A percentile compares a stretch with the other conserved stretches of the same genome.
phyloP scores from a whole-genome alignment of 1,140 invertebrate genomes.

The Procambarus virginalis region DNA sequence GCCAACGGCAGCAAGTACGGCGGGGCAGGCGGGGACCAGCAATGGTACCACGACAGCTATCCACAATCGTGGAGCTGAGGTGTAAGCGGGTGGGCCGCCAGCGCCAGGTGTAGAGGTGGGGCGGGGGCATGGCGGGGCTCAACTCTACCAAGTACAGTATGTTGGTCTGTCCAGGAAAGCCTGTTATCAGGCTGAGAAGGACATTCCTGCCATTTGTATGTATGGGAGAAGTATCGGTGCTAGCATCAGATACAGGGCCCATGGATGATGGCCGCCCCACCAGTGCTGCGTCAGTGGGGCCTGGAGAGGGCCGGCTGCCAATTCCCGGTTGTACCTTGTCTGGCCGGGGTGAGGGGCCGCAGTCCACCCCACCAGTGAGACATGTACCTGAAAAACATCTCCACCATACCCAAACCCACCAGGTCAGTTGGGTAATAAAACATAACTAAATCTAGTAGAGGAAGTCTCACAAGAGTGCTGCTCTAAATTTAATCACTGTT shows the following conservation, averaged over 20 bases:
- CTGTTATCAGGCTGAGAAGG: constrained; percentile 35
- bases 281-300: constrained; percentile 62
- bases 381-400: constrained; percentile 70
- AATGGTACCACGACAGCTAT: constrained; percentile 86
- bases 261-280: constrained; percentile 62
- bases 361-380: constrained; percentile 68
- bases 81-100: constrained; percentile 64
- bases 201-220: constrained; percentile 61
- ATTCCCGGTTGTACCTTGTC: constrained; percentile 34
- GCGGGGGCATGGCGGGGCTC: constrained; percentile 59
- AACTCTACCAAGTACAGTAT: constrained; percentile 53
- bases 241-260: constrained; percentile 60
- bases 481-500: constrained; percentile 64
- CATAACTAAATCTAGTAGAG: constrained; percentile 66
- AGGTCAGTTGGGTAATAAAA: constrained; percentile 67
- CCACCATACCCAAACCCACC: constrained; percentile 67
- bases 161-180: constrained; percentile 49
- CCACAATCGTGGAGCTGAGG: constrained; percentile 82
- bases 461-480: constrained; percentile 67
- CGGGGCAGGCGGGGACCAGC: constrained; percentile 77
- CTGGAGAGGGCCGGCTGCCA: constrained; percentile 45
- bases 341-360: constrained; percentile 53
- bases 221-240: constrained; percentile 56
- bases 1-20: constrained; percentile 66
- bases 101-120: constrained; percentile 62